Evolutionary conservation across 35 echinoderm and acorn worm genomes (phyloP), one percentile per base, ranked within the genome.

Genomic region (Apostichopus californicus): DNA sequence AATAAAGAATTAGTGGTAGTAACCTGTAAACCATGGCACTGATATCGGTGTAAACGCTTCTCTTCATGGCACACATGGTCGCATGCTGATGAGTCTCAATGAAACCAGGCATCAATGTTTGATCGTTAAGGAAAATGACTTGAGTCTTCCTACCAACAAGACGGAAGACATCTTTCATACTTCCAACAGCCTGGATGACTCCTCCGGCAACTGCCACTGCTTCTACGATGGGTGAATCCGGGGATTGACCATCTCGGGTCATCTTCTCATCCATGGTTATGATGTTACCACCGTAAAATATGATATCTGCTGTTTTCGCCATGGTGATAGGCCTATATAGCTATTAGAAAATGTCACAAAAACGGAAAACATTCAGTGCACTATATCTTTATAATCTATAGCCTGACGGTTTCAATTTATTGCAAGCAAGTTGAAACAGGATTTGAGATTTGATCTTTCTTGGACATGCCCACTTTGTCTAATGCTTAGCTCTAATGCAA

Each of bases 81-180:
- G 92, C 92, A 80, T 94, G 92, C 55, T 94, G 92, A 34, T 94
- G 92, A 6, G 73, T 73, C 78, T 94, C 92, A 71, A 94, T 94
- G 58, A 90, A 82, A 4, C 92, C 92, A 17, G 92, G 92, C 86
- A 94, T 90, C 17, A 94, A 28, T 11, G 92, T 90, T 25, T 94
- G 92, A 7, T 70, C 55, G 56, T 94, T 94, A 1, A 93, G 86
- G 57, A 58, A 89, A 28, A 89, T 60, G 54, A 89, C 72, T 14
- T 88, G 34, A 5, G 92, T 93, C 2, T 90, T 77, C 5, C 63
- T 46, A 24, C 92, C 92, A n/a, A n/a, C 73, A 25, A 22, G 57
- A 17, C 77, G 12, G 87, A 94, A 94, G 20, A 90, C 92, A 14
- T 78, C n/a, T 6, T 59, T 77, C 1, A 94, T 59, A 9, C 53